Percentiles rank a stretch among this genome's conserved stretches.
These are phyloP conservation scores for Sardinella longiceps DNA, from an alignment of 2,797 vertebrate species.

Conservation along the genomic window DNA sequence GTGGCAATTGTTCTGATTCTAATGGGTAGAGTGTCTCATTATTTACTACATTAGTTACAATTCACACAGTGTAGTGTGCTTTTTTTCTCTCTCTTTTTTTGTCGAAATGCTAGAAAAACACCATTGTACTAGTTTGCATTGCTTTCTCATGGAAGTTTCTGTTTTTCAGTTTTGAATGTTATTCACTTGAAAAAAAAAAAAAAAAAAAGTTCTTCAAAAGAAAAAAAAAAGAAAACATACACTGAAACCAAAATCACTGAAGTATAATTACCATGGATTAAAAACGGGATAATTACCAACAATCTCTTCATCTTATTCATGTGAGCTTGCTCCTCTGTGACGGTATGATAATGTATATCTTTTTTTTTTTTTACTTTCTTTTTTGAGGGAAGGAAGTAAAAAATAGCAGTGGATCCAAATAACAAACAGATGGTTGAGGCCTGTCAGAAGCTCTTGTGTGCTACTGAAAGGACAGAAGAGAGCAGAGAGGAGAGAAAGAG, in stretches of 20 bases:
- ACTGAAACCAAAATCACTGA: conserved; percentile 40
- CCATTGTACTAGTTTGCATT: neutral
- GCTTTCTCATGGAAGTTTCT: neutral
- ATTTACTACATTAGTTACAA: neutral
- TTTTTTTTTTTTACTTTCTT: conserved; percentile 45
- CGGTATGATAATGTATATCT: conserved; percentile 59
- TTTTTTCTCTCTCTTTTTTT: no score
- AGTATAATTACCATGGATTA: conserved; percentile 52
- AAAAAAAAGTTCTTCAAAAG: conserved; percentile 47
- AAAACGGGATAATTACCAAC: conserved; percentile 58
- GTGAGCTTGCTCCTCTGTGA: conserved; percentile 57
- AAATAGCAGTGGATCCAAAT: conserved; percentile 63
- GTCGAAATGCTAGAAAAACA: neutral
- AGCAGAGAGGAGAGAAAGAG: conserved; percentile 52
- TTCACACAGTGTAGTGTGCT: no score
- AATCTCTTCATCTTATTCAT: conserved; percentile 64
- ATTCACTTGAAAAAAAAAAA: conserved; percentile 55
- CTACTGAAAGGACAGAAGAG: conserved; percentile 33
- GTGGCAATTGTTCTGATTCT: neutral
- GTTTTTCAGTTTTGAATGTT: conserved; percentile 28
- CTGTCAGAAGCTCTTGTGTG: conserved; percentile 60
- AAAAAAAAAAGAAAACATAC: conserved; percentile 25
- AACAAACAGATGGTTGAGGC: conserved; percentile 71
- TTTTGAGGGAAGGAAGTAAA: conserved; percentile 38
- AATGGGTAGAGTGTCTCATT: neutral